These are phyloP conservation scores for Sinotaia quadrata DNA, from an alignment of 2,888 invertebrate species.

Conservation along the genomic window DNA sequence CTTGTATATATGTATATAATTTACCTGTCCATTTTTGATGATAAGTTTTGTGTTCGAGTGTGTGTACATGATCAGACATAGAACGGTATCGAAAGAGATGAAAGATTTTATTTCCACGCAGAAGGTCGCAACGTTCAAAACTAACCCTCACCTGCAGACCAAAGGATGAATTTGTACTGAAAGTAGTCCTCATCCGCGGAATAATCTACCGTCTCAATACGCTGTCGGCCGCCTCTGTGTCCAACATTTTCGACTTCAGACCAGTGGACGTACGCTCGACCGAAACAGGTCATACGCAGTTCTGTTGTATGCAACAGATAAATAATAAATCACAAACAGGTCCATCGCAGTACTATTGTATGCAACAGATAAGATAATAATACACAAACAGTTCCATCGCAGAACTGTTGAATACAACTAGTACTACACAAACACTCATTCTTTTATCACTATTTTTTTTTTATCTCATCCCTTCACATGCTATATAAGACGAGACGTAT, in stretches of 20 bases:
- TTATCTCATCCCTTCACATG: no score
- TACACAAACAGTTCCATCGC: no score
- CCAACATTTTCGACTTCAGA: constrained; percentile 42
- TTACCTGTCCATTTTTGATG: not conserved
- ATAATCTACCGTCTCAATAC: constrained; percentile 40
- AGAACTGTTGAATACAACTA: no score
- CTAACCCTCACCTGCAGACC: constrained; percentile 37
- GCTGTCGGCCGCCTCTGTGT: constrained; percentile 39
- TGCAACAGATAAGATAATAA: no score
- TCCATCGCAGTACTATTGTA: not conserved
- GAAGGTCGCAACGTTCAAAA: no score
- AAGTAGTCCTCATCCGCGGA: constrained; percentile 41
- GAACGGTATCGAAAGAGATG: no score
- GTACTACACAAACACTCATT: not conserved
- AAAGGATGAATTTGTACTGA: constrained; percentile 35
- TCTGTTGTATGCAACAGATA: constrained; percentile 18
- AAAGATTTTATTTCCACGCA: no score
- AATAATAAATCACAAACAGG: not conserved
- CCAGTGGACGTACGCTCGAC: constrained; percentile 39
- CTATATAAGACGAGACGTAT: no score
- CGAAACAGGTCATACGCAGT: constrained; percentile 38
- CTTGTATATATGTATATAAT: not conserved
- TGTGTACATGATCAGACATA: no score
- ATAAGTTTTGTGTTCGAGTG: not conserved
- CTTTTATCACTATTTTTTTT: no score